phyloP scores from a whole-genome alignment of 2,888 invertebrate genomes.

The Hemicrepidius hirtus region DNA sequence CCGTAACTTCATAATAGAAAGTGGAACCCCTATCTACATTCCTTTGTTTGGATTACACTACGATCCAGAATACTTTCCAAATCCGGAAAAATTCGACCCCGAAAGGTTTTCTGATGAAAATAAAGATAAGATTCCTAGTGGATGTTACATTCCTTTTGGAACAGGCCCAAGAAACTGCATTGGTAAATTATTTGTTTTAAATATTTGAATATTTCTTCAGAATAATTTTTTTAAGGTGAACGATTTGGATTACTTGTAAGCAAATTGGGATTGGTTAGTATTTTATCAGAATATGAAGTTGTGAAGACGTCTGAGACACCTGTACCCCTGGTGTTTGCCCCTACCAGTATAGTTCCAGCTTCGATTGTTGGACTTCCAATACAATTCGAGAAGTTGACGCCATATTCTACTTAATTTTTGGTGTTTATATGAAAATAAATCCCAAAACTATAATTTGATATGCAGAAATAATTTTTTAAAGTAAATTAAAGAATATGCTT shows the following conservation, averaged over 20 bases:
- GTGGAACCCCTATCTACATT: conserved; percentile 67
- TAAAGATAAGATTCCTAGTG: not conserved
- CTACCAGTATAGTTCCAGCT: conserved; percentile 42
- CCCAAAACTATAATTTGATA: no score
- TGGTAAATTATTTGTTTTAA: no score
- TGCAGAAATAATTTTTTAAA: no score
- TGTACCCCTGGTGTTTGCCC: conserved; percentile 37
- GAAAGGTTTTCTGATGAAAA: conserved; percentile 66
- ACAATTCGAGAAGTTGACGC: conserved; percentile 56
- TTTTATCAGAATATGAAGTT: conserved; percentile 51
- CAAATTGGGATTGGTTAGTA: conserved; percentile 51
- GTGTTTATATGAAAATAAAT: no score
- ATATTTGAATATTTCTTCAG: no score
- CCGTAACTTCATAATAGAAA: conserved; percentile 62
- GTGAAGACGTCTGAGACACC: conserved; percentile 43
- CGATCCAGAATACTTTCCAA: conserved; percentile 66
- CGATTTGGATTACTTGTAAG: conserved; percentile 53
- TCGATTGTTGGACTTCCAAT: conserved; percentile 44
- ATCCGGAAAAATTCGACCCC: conserved; percentile 69
- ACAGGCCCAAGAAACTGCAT: conserved; percentile 47
- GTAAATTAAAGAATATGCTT: no score
- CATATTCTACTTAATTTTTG: no score
- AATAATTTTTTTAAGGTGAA: conserved; percentile 41
- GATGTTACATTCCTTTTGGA: conserved; percentile 43
- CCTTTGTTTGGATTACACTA: conserved; percentile 66